A percentile compares a stretch with the other conserved stretches of the same genome.
phyloP scores from a whole-genome alignment of 2,113 vertebrate species.

The Panurus biarmicus region DNA sequence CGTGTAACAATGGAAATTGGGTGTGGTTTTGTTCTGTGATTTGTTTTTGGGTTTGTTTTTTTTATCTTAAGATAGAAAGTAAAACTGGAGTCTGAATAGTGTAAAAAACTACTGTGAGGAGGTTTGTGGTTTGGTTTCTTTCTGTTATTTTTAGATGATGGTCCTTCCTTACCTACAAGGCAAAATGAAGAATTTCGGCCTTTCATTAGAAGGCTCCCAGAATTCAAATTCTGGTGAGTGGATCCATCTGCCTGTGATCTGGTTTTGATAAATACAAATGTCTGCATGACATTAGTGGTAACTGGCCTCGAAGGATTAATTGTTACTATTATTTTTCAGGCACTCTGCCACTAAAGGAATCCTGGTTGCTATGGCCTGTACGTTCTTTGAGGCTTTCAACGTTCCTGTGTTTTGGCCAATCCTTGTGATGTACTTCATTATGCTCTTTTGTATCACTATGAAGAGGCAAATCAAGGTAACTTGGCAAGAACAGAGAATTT shows the following conservation, averaged over 20 bases:
- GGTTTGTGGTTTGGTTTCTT: neutral
- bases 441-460: conserved; percentile 99
- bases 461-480: conserved; percentile 99
- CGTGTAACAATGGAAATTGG: neutral
- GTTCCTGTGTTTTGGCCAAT: conserved; percentile 99
- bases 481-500: neutral
- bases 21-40: neutral
- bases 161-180: conserved; percentile 92
- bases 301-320: neutral
- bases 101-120: neutral
- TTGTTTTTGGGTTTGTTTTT: no score
- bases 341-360: conserved; percentile 97
- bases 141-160: conserved; percentile 79
- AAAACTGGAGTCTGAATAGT: neutral
- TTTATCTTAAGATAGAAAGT: neutral
- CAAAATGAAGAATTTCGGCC: conserved; percentile 99
- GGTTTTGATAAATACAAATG: neutral
- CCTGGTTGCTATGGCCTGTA: conserved; percentile 93
- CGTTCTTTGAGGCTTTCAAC: conserved; percentile 97
- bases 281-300: neutral
- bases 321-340: conserved; percentile 67
- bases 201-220: conserved; percentile 96
- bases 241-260: neutral
- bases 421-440: conserved; percentile 99
- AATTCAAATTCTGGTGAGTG: conserved; percentile 98